phyloP scores from a whole-genome alignment of 1,140 invertebrate genomes.

The Bombus fervidus region DNA sequence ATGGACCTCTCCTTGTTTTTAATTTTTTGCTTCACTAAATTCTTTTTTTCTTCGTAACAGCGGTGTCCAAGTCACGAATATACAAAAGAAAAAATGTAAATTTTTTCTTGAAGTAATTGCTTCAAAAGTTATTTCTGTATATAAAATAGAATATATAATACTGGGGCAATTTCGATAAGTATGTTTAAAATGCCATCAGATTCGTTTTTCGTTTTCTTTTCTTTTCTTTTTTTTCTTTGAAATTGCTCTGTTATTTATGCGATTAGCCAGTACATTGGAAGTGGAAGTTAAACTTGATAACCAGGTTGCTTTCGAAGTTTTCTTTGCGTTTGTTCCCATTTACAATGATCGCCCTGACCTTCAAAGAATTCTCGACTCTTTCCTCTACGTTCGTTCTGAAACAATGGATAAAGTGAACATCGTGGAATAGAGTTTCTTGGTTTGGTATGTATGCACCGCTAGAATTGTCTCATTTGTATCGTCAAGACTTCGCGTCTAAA shows the following conservation, averaged over 20 bases:
- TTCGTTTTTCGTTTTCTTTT: too few species aligned
- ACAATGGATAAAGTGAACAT: too few species aligned
- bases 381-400: neutral
- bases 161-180: too few species aligned
- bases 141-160: too few species aligned
- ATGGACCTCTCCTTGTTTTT: too few species aligned
- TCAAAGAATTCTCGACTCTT: neutral
- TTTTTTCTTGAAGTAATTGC: too few species aligned
- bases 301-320: too few species aligned
- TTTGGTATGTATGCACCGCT: neutral
- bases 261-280: neutral
- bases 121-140: too few species aligned
- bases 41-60: too few species aligned
- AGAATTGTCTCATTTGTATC: constrained; percentile 71
- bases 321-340: neutral
- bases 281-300: neutral
- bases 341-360: neutral
- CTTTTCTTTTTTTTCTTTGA: neutral
- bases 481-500: constrained; percentile 53
- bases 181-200: neutral
- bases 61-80: too few species aligned
- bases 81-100: too few species aligned
- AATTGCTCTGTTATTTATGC: neutral
- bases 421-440: neutral
- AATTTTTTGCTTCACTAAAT: too few species aligned